Percentiles rank a stretch among this genome's conserved stretches.
These are phyloP conservation scores for Trachemys scripta DNA, from an alignment of 2,113 vertebrate genomes.

Conservation along the genomic window DNA sequence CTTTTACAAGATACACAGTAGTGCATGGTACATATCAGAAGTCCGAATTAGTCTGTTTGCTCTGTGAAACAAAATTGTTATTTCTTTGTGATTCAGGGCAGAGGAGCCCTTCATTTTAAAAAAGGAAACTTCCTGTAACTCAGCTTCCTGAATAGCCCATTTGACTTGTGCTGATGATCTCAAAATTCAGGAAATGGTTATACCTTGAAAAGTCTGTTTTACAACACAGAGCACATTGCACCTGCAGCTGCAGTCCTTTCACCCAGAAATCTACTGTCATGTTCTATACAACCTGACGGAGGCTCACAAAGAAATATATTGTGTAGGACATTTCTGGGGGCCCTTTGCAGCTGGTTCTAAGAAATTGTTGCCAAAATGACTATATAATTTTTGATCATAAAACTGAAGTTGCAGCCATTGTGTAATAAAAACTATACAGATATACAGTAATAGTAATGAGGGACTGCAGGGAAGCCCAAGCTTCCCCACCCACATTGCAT, in stretches of 20 bases:
- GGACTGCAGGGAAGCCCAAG: not conserved
- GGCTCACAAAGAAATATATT: not conserved
- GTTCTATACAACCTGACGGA: not conserved
- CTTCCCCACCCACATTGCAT: not conserved
- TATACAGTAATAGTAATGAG: not conserved
- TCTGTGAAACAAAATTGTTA: rapidly evolving
- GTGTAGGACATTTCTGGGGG: not conserved
- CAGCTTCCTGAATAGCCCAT: not conserved
- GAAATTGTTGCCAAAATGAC: not conserved
- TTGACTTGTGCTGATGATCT: not conserved
- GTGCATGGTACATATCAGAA: not conserved
- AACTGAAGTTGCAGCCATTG: not conserved
- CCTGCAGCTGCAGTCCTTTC: not conserved
- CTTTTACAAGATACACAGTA: not conserved
- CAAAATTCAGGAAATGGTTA: slow-evolving; percentile 44
- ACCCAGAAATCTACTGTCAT: not conserved
- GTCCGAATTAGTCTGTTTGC: rapidly evolving
- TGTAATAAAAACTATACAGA: not conserved
- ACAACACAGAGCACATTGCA: not conserved
- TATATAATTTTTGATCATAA: not conserved
- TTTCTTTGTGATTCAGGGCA: not conserved
- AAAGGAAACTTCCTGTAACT: not conserved
- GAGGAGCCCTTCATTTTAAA: not conserved
- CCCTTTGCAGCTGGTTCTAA: not conserved
- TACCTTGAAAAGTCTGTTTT: not conserved